phyloP scores from a whole-genome alignment of 2,797 vertebrate species.

The Craterocephalus amniculus region DNA sequence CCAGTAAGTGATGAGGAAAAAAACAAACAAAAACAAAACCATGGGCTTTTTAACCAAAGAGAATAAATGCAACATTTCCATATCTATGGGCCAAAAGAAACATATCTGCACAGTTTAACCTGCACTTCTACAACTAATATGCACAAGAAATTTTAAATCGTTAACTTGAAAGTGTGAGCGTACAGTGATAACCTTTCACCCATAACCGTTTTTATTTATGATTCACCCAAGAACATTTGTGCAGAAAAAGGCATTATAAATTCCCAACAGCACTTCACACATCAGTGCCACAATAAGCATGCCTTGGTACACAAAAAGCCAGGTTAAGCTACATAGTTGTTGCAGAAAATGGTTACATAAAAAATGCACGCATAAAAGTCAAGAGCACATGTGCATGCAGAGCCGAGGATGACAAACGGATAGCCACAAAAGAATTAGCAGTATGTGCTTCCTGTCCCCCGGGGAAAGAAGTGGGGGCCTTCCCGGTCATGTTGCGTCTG shows the following conservation, averaged over 20 bases:
- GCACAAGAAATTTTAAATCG: background rate
- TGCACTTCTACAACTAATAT: background rate
- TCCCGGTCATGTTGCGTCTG: background rate
- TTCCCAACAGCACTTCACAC: constrained; percentile 40
- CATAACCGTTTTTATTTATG: background rate
- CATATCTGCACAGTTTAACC: background rate
- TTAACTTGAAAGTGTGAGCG: background rate
- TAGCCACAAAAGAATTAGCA: constrained; percentile 3
- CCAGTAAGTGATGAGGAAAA: background rate
- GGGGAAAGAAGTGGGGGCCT: background rate
- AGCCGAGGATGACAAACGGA: constrained; percentile 26
- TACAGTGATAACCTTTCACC: background rate
- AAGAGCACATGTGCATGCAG: constrained; percentile 26
- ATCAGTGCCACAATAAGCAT: background rate
- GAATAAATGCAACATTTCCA: background rate
- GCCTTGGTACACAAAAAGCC: constrained; percentile 1
- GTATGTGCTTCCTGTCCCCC: background rate
- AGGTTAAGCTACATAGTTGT: background rate
- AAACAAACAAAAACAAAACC: background rate
- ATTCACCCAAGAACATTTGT: background rate
- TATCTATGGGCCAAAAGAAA: constrained; percentile 5
- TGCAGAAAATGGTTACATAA: background rate
- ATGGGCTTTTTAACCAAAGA: background rate
- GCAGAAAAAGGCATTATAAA: background rate
- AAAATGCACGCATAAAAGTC: constrained; percentile 4